Percentiles rank a stretch among this genome's conserved stretches.
Evolutionary conservation across 1,140 invertebrate species (phyloP).

Genomic region (Zaprionus ornatus): DNA sequence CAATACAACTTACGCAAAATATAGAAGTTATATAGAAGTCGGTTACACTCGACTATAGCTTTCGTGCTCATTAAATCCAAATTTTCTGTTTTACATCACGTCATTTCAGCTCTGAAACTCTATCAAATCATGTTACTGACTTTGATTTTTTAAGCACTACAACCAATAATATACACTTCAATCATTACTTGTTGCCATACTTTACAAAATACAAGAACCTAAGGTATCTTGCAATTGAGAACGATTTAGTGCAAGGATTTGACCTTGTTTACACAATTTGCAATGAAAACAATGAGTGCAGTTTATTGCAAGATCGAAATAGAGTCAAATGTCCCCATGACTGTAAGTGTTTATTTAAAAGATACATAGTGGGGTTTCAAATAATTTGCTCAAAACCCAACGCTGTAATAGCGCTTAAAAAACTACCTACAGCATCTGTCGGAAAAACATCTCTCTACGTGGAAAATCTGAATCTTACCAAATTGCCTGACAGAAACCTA

Average conservation of each 20-base stretch:
- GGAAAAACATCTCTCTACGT: background rate
- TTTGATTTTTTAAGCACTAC: background rate
- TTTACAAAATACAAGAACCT: background rate
- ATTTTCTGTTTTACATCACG: background rate
- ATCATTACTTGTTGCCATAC: background rate
- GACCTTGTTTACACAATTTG: background rate
- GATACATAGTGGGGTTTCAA: fast-evolving
- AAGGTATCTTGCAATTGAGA: background rate
- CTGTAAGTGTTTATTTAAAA: background rate
- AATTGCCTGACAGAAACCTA: background rate
- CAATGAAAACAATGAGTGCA: background rate
- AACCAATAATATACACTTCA: background rate
- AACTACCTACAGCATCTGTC: background rate
- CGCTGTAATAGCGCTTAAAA: background rate
- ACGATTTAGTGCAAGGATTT: background rate
- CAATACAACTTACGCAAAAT: too few relatives aligned
- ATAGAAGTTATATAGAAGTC: too few relatives aligned
- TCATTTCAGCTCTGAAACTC: background rate
- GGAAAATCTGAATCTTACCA: background rate
- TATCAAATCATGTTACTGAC: background rate
- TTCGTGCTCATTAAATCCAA: too few relatives aligned
- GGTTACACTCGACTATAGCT: too few relatives aligned
- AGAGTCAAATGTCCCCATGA: background rate
- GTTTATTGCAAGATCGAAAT: background rate
- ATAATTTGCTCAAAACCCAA: background rate